Evolutionary conservation across 2,113 vertebrate genomes (phyloP).

Genomic region (Cinclus cinclus): DNA sequence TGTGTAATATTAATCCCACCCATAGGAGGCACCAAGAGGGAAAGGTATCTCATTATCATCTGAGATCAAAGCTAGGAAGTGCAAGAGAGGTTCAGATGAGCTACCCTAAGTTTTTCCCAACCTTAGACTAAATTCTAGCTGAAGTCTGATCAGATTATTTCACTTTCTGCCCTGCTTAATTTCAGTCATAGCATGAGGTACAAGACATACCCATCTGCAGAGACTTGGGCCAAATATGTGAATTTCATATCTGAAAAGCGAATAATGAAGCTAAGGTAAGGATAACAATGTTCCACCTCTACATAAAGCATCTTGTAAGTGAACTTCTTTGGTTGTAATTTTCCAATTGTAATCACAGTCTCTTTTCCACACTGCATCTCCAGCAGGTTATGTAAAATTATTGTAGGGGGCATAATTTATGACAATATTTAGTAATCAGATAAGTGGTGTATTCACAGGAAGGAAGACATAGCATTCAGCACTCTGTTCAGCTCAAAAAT

Average conservation of each 20-base stretch:
- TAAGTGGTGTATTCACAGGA: constrained; percentile 44
- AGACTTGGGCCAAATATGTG: neutral
- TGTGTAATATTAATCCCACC: neutral
- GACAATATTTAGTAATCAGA: constrained; percentile 49
- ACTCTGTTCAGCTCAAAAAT: constrained; percentile 38
- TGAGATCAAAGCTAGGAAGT: neutral
- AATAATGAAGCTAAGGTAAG: neutral
- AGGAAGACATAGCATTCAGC: constrained; percentile 22
- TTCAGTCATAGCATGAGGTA: neutral
- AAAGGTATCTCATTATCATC: neutral
- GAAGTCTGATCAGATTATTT: neutral
- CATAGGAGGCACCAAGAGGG: neutral
- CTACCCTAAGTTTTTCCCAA: neutral
- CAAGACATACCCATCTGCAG: neutral
- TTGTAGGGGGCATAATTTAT: constrained; percentile 9
- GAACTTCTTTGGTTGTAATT: neutral
- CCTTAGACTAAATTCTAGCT: neutral
- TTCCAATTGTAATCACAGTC: neutral
- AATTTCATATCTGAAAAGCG: neutral
- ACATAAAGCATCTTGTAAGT: neutral
- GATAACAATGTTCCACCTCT: neutral
- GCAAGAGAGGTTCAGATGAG: neutral
- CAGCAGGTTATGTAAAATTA: constrained; percentile 2
- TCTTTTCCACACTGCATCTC: neutral
- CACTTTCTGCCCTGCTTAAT: neutral